phyloP scores from a whole-genome alignment of 23 tunicate genomes.

The Clavelina lepadiformis region DNA sequence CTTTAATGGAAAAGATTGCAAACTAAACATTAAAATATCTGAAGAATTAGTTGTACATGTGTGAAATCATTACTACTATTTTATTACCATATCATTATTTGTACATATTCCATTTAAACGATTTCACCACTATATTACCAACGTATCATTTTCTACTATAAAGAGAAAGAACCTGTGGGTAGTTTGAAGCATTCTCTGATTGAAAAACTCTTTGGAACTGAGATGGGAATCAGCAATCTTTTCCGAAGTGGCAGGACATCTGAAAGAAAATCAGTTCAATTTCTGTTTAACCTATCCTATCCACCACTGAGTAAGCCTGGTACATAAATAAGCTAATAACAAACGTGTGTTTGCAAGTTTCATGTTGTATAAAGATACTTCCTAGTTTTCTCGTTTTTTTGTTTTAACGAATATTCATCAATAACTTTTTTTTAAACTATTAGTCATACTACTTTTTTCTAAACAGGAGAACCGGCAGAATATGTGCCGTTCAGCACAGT shows the following conservation, averaged over 20 bases:
- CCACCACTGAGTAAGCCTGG: slow-evolving; percentile 56
- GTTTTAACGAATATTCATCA: neutral
- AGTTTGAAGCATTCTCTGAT: slow-evolving; percentile 19
- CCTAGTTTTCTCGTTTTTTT: neutral
- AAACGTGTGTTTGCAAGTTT: neutral
- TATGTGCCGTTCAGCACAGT: slow-evolving; percentile 52
- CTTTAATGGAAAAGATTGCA: too few species aligned
- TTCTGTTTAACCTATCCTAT: slow-evolving; percentile 69
- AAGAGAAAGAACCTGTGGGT: neutral
- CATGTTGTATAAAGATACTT: neutral
- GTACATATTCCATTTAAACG: too few species aligned
- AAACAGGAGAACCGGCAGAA: slow-evolving; percentile 36
- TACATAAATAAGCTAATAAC: neutral
- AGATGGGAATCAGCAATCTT: slow-evolving; percentile 56
- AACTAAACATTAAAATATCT: too few species aligned
- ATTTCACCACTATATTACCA: too few species aligned
- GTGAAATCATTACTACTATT: too few species aligned
- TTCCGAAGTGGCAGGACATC: slow-evolving; percentile 62
- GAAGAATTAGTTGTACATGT: too few species aligned
- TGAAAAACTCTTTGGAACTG: slow-evolving; percentile 74
- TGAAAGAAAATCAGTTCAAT: slow-evolving; percentile 33
- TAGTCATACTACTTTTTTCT: too few species aligned
- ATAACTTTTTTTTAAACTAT: neutral
- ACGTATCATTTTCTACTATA: too few species aligned
- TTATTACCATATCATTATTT: too few species aligned